phyloP scores from a whole-genome alignment of 2,797 vertebrate species.

The Remorina albescens region DNA sequence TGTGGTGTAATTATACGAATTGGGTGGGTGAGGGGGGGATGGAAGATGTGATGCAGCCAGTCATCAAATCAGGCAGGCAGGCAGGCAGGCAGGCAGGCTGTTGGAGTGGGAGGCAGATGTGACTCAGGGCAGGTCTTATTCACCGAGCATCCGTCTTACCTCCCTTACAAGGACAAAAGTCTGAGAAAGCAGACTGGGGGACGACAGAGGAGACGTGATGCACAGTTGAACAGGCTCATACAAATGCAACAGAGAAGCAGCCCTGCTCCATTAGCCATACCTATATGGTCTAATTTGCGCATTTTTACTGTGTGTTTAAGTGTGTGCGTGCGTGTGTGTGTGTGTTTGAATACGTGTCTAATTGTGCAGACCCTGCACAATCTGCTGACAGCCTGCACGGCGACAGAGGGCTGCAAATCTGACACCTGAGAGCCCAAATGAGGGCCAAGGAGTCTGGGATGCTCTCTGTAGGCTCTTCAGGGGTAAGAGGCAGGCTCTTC shows the following conservation, averaged over 20 bases:
- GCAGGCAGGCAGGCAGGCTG: constrained; percentile 52
- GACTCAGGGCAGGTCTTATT: constrained; percentile 71
- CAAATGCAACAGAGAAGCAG: constrained; percentile 21
- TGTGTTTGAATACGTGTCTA: constrained; percentile 40
- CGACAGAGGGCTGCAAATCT: constrained; percentile 83
- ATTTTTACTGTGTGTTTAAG: constrained; percentile 6
- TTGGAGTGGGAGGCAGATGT: constrained; percentile 72
- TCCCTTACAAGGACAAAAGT: constrained; percentile 84
- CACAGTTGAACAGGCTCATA: constrained; percentile 37
- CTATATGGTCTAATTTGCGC: constrained; percentile 14
- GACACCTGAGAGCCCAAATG: constrained; percentile 81
- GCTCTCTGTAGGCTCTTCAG: constrained; percentile 56
- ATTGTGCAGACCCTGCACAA: constrained; percentile 75
- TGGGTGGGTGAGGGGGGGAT: background rate
- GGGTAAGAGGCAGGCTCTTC: constrained; percentile 48
- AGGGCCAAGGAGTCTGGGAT: constrained; percentile 72
- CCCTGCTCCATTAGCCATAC: constrained; percentile 16
- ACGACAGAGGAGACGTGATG: constrained; percentile 66
- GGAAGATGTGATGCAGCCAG: constrained; percentile 57
- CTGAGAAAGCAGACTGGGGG: constrained; percentile 81
- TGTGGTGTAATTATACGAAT: constrained; percentile 68
- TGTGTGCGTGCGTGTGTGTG: constrained; percentile 6
- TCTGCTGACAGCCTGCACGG: constrained; percentile 79
- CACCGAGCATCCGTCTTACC: constrained; percentile 80
- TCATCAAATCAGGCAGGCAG: constrained; percentile 54